phyloP scores from a whole-genome alignment of 2,888 invertebrate species.

The Esperia sulphurella region DNA sequence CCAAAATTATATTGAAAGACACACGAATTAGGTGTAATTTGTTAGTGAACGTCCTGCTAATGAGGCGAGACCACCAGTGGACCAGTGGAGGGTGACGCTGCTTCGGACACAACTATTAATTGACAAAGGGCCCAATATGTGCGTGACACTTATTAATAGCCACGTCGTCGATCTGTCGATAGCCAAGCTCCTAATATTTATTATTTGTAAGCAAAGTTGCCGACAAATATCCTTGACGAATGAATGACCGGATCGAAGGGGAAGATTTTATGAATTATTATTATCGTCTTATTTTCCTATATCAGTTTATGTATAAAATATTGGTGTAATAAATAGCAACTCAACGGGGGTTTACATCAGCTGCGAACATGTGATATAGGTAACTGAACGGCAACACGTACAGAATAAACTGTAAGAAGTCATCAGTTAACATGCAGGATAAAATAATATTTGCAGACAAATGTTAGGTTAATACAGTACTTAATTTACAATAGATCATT shows the following conservation, averaged over 20 bases:
- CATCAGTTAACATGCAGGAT: too few relatives aligned
- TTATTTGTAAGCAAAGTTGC: slow-evolving; percentile 10
- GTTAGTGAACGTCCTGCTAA: slow-evolving; percentile 26
- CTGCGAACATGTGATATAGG: too few relatives aligned
- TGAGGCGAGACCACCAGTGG: slow-evolving; percentile 23
- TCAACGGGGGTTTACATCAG: too few relatives aligned
- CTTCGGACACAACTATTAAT: slow-evolving; percentile 46
- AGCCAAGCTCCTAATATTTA: slow-evolving; percentile 9
- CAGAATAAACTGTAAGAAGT: too few relatives aligned
- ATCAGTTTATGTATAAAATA: background rate
- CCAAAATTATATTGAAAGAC: too few relatives aligned
- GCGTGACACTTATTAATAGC: slow-evolving; percentile 52
- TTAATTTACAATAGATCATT: background rate
- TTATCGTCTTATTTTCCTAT: too few relatives aligned
- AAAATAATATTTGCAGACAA: too few relatives aligned
- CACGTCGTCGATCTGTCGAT: slow-evolving; percentile 18
- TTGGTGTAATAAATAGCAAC: background rate
- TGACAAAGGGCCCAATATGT: slow-evolving; percentile 41
- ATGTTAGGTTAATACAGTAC: too few relatives aligned
- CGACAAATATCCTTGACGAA: background rate
- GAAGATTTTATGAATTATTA: too few relatives aligned
- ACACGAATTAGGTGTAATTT: slow-evolving; percentile 11
- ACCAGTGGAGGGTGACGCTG: slow-evolving; percentile 31
- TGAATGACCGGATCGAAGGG: background rate
- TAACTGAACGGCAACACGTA: too few relatives aligned